Percentiles rank a stretch among this genome's conserved stretches.
Conservation (phyloP, 1,140 invertebrate genomes). For the Drosophila pallidifrons region DNA sequence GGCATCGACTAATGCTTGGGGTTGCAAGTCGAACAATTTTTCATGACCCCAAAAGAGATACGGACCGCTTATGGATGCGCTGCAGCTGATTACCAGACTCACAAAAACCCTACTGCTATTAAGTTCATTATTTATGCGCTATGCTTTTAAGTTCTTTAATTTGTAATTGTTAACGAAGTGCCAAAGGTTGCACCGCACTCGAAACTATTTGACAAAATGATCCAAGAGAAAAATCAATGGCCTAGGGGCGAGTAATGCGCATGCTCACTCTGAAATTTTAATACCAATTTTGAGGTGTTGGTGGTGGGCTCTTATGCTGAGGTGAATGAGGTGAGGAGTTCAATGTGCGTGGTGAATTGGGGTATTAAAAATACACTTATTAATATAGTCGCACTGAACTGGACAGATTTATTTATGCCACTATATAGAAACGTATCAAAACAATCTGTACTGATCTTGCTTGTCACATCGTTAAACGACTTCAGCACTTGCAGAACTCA, state of each 20-base stretch:
- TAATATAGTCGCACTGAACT: neutral
- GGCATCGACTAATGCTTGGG: conserved; percentile 86
- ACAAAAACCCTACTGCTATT: conserved; percentile 51
- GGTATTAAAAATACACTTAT: conserved; percentile 2
- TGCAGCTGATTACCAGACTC: conserved; percentile 54
- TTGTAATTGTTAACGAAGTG: conserved; percentile 7
- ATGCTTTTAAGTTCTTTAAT: neutral
- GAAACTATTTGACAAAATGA: conserved; percentile 30
- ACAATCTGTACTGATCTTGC: neutral
- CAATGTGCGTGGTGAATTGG: neutral
- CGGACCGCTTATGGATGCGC: conserved; percentile 84
- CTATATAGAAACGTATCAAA: neutral
- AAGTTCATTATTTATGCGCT: conserved; percentile 54
- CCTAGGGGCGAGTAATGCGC: conserved; percentile 12
- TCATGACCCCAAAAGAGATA: conserved; percentile 87
- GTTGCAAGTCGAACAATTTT: conserved; percentile 84
- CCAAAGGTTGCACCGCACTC: conserved; percentile 1
- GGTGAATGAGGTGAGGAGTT: conserved; percentile 33
- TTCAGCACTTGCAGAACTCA: neutral
- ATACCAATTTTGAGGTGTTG: conserved; percentile 10
- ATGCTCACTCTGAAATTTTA: conserved; percentile 28
- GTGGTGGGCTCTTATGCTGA: conserved; percentile 30
- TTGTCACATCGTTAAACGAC: neutral
- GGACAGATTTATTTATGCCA: conserved; percentile 6
- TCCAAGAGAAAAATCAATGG: conserved; percentile 43